These are phyloP conservation scores for Scaptomyza tumidula DNA, from an alignment of 2,888 invertebrate genomes.

Conservation along the genomic window DNA sequence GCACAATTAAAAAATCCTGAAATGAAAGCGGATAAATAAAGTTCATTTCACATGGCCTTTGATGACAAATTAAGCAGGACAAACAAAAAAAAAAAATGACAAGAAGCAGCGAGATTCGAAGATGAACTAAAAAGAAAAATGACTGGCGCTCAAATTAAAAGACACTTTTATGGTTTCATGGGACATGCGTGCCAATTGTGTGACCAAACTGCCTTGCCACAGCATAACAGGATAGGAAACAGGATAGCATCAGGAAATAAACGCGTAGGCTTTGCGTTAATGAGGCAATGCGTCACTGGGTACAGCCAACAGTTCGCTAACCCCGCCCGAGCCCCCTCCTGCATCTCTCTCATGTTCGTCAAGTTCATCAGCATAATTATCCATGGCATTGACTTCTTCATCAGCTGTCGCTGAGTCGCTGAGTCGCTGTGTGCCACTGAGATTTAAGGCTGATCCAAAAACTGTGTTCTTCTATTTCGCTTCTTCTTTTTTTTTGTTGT, in stretches of 20 bases:
- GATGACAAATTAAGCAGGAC: slow-evolving; percentile 43
- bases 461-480: slow-evolving; percentile 39
- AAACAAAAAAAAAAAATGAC: background rate
- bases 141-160: slow-evolving; percentile 65
- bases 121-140: slow-evolving; percentile 19
- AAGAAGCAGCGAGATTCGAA: background rate
- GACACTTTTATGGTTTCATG: slow-evolving; percentile 69
- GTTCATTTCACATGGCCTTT: slow-evolving; percentile 63
- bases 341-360: slow-evolving; percentile 40
- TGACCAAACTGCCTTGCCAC: slow-evolving; percentile 1
- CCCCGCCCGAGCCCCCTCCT: background rate
- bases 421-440: slow-evolving; percentile 38
- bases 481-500: too few species aligned
- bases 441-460: slow-evolving; percentile 38
- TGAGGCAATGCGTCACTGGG: slow-evolving; percentile 77
- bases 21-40: slow-evolving; percentile 72
- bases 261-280: slow-evolving; percentile 74
- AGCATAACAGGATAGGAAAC: too few species aligned
- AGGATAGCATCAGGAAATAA: slow-evolving; percentile 36
- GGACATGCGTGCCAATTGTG: slow-evolving; percentile 75
- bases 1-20: slow-evolving; percentile 59
- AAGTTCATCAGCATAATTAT: slow-evolving; percentile 79
- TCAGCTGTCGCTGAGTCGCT: slow-evolving; percentile 67
- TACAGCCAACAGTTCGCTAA: slow-evolving; percentile 27
- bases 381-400: slow-evolving; percentile 79